Evolutionary conservation across 2,888 invertebrate genomes (phyloP).

Genomic region (Rhopalosiphum nymphaeae): DNA sequence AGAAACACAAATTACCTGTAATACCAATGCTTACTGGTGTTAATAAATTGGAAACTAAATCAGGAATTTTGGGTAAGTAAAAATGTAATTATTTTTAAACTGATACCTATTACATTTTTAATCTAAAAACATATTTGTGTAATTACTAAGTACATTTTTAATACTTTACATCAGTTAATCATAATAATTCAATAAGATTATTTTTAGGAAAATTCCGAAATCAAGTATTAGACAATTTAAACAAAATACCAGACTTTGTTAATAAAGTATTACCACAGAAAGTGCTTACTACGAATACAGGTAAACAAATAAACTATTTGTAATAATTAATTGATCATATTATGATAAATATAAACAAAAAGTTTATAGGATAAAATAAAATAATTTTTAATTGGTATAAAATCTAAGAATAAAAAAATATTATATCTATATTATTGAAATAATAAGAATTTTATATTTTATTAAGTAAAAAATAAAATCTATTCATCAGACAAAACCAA

Average conservation of each 20-base stretch:
- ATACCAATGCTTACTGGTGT: conserved; percentile 82
- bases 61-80: conserved; percentile 63
- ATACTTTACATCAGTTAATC: not conserved
- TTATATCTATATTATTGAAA: not conserved
- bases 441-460: no score
- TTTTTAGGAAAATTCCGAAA: conserved; percentile 68
- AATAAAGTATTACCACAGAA: conserved; percentile 70
- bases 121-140: not conserved
- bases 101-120: not conserved
- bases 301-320: conserved; percentile 64
- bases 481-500: not conserved
- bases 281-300: conserved; percentile 70
- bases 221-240: conserved; percentile 71
- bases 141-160: not conserved
- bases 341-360: not conserved
- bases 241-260: conserved; percentile 71
- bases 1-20: conserved; percentile 72
- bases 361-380: not conserved
- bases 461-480: no score
- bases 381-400: not conserved
- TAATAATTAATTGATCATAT: not conserved
- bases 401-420: no score
- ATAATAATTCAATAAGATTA: not conserved
- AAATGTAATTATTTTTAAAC: not conserved
- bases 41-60: conserved; percentile 78